Conservation (phyloP, 1,140 invertebrate genomes). For the Plodia interpunctella region DNA sequence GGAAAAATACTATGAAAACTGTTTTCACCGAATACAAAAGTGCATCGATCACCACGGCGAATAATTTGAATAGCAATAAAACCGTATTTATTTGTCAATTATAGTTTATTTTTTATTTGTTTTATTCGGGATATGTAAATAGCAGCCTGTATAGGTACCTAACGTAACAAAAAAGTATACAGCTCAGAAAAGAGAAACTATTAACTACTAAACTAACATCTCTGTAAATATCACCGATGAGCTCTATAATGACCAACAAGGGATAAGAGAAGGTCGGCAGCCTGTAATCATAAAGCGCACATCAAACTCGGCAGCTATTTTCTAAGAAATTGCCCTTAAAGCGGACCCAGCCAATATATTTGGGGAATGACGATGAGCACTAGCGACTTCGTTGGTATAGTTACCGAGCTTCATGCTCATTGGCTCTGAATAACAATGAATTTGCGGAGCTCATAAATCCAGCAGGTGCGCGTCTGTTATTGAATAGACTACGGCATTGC, state of each 20-base stretch:
- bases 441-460: conserved; percentile 62
- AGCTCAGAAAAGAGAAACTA: too few species aligned
- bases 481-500: conserved; percentile 46
- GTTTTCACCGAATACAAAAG: too few species aligned
- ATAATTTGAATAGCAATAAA: too few species aligned
- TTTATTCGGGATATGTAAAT: too few species aligned
- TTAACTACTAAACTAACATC: conserved; percentile 10
- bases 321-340: conserved; percentile 20
- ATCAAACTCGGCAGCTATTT: conserved; percentile 20
- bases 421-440: conserved; percentile 67
- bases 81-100: too few species aligned
- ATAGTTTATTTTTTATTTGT: too few species aligned
- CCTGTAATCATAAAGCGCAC: conserved; percentile 19
- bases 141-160: too few species aligned
- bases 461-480: conserved; percentile 55
- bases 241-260: conserved; percentile 15
- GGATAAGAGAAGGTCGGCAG: conserved; percentile 16
- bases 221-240: conserved; percentile 15
- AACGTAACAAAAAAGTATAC: too few species aligned
- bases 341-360: conserved; percentile 21
- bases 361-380: conserved; percentile 19
- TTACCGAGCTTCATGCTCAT: conserved; percentile 42
- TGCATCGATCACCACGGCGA: too few species aligned
- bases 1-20: too few species aligned
- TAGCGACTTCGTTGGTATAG: conserved; percentile 14